Evolutionary conservation across 2,888 invertebrate species (phyloP).

Genomic region (Tholera decimalis): DNA sequence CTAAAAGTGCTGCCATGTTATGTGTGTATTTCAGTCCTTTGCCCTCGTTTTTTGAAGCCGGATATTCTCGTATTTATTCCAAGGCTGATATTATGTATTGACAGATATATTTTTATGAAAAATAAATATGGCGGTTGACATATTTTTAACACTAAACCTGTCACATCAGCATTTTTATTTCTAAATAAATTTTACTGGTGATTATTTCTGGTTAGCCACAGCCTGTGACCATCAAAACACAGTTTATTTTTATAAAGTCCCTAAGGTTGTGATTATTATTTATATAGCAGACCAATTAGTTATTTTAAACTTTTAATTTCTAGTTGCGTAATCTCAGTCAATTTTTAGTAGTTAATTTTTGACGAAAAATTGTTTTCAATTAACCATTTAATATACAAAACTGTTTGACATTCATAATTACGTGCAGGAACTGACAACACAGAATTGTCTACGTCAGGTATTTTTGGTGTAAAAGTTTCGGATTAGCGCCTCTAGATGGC

Average conservation of each 20-base stretch:
- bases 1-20: too few relatives aligned
- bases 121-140: too few relatives aligned
- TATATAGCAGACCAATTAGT: constrained; percentile 10
- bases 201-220: constrained; percentile 5
- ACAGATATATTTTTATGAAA: too few relatives aligned
- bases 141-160: too few relatives aligned
- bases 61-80: not conserved
- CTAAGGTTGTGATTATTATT: constrained; percentile 51
- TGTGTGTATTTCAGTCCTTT: constrained; percentile 1
- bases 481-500: too few relatives aligned
- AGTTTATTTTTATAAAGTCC: constrained; percentile 17
- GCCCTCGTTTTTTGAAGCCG: not conserved
- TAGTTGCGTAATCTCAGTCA: constrained; percentile 6
- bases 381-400: not conserved
- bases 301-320: constrained; percentile 8
- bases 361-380: not conserved
- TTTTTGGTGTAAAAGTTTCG: too few relatives aligned
- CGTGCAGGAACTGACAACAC: too few relatives aligned
- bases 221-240: constrained; percentile 30
- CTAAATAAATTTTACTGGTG: too few relatives aligned
- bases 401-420: not conserved
- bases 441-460: too few relatives aligned
- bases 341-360: constrained; percentile 2
- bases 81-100: too few relatives aligned
- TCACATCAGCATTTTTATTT: too few relatives aligned